Conservation (phyloP, 92 coral and sea anemone genomes). For the Scolanthus callimorphus region DNA sequence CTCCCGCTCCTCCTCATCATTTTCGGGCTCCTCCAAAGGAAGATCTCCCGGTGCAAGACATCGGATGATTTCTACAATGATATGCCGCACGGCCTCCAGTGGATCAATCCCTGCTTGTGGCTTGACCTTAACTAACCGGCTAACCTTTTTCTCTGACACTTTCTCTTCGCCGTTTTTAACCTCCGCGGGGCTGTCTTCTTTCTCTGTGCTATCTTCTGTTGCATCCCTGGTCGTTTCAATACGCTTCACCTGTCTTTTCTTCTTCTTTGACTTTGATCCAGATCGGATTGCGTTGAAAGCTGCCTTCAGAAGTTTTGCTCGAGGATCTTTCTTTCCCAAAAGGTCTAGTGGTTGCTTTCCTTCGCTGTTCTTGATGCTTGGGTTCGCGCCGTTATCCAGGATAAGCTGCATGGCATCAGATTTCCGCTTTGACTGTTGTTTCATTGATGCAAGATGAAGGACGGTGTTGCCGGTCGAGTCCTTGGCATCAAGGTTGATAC, state of each 20-base stretch:
- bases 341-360: slow-evolving; percentile 37
- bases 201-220: background rate
- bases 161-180: background rate
- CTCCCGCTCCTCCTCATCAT: background rate
- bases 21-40: background rate
- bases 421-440: slow-evolving; percentile 32
- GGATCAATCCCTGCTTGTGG: background rate
- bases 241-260: slow-evolving; percentile 11
- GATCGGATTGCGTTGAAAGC: slow-evolving; percentile 30
- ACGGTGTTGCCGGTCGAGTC: slow-evolving; percentile 48
- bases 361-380: slow-evolving; percentile 34
- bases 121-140: too few relatives aligned
- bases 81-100: background rate
- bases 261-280: slow-evolving; percentile 35
- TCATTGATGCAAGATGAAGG: slow-evolving; percentile 37
- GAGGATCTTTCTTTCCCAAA: slow-evolving; percentile 47
- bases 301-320: slow-evolving; percentile 28
- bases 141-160: background rate
- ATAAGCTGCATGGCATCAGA: slow-evolving; percentile 30
- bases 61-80: background rate
- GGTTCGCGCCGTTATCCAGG: slow-evolving; percentile 40
- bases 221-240: slow-evolving; percentile 3
- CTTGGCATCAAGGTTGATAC: slow-evolving; percentile 34
- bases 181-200: background rate
- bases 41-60: background rate